Conservation (phyloP, 2,113 vertebrate species). For the Dicrurus megarhynchus region DNA sequence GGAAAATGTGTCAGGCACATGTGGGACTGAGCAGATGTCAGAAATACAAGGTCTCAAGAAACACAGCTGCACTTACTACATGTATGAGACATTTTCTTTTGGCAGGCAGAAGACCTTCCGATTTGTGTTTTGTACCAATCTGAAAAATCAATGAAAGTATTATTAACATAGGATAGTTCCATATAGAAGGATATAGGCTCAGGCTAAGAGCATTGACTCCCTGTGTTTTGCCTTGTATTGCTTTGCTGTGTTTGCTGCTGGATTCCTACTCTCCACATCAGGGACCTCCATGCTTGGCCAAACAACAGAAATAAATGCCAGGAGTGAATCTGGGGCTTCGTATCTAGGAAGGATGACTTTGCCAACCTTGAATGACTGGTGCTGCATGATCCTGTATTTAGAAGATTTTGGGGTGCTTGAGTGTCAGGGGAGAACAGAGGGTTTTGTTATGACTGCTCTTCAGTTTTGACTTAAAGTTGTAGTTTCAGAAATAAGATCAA, state of each 20-base stretch:
- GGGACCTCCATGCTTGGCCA: background rate
- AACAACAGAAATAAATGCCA: background rate
- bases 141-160: background rate
- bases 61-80: background rate
- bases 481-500: background rate
- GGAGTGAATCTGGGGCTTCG: background rate
- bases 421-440: background rate
- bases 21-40: background rate
- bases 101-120: background rate
- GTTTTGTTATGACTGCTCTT: background rate
- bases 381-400: background rate
- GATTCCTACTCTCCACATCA: background rate
- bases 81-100: background rate
- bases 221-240: background rate
- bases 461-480: background rate
- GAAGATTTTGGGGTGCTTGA: background rate
- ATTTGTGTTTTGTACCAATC: background rate
- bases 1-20: background rate
- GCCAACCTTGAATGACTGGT: background rate
- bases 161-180: background rate
- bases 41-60: background rate
- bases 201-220: background rate
- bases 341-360: background rate
- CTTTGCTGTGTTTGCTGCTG: background rate
- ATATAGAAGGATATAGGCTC: background rate